Conservation (phyloP, 2,888 invertebrate species). For the Pasiphila rectangulata region DNA sequence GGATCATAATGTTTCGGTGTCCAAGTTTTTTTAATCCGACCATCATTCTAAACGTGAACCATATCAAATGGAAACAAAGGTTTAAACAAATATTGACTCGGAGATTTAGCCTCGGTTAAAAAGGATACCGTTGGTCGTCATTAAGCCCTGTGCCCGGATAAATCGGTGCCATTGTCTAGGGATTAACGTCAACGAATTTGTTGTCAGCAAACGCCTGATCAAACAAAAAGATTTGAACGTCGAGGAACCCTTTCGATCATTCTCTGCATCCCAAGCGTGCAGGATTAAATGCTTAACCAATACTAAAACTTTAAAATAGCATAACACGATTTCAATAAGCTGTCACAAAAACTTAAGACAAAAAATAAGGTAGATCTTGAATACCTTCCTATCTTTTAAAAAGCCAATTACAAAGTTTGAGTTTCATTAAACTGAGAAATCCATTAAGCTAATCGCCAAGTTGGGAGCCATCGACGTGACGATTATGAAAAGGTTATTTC, state of each 20-base stretch:
- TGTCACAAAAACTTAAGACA: constrained; percentile 25
- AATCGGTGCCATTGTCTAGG: constrained; percentile 72
- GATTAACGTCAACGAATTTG: constrained; percentile 79
- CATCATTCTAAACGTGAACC: constrained; percentile 32
- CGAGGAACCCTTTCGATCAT: constrained; percentile 62
- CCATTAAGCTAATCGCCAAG: constrained; percentile 73
- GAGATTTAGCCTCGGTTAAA: constrained; percentile 58
- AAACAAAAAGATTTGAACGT: constrained; percentile 73
- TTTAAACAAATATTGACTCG: constrained; percentile 64
- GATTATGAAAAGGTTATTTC: constrained; percentile 73
- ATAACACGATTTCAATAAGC: constrained; percentile 35
- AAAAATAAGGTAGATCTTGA: constrained; percentile 51
- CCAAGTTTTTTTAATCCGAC: background rate
- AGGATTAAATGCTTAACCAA: constrained; percentile 58
- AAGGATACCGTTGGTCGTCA: constrained; percentile 60
- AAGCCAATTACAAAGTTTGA: constrained; percentile 68
- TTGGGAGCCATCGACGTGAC: constrained; percentile 67
- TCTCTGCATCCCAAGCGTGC: constrained; percentile 53
- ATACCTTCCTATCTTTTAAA: constrained; percentile 65
- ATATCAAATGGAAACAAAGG: constrained; percentile 47
- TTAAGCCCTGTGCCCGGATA: constrained; percentile 56
- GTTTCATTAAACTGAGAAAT: constrained; percentile 74
- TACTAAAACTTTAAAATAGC: constrained; percentile 45
- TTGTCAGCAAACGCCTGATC: constrained; percentile 78
- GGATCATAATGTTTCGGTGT: constrained; percentile 5